These are phyloP conservation scores for Neogobius melanostomus DNA, from an alignment of 2,113 vertebrate species.

Conservation along the genomic window DNA sequence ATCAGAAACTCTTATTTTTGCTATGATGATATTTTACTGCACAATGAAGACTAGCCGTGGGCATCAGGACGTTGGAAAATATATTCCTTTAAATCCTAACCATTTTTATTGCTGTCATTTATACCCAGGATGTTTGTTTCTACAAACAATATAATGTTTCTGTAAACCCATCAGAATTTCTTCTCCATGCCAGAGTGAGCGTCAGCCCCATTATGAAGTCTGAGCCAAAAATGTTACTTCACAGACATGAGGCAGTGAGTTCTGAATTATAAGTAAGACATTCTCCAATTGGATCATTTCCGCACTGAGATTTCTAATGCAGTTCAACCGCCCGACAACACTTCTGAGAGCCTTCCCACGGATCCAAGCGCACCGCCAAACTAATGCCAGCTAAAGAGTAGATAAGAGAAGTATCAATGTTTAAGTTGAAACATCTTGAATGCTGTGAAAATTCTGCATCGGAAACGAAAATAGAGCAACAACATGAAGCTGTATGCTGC, in stretches of 20 bases:
- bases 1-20: too few species aligned
- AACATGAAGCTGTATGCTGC: neutral
- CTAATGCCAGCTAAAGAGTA: neutral
- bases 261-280: constrained; percentile 23
- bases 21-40: too few species aligned
- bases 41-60: too few species aligned
- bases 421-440: neutral
- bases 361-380: neutral
- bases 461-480: neutral
- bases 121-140: neutral
- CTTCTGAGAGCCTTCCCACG: constrained; percentile 8
- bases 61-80: neutral
- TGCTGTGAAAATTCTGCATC: neutral
- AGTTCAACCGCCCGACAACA: constrained; percentile 25
- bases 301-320: constrained; percentile 22
- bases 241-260: constrained; percentile 15
- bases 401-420: neutral
- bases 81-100: neutral
- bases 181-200: constrained; percentile 7
- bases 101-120: neutral
- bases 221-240: constrained; percentile 11
- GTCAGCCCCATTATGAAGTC: neutral
- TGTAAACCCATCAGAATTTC: constrained; percentile 9
- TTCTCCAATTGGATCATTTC: constrained; percentile 37
- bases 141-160: neutral